Percentiles rank a stretch among this genome's conserved stretches.
Conservation (phyloP, 2,888 invertebrate species). For the Anoplius nigerrimus region DNA sequence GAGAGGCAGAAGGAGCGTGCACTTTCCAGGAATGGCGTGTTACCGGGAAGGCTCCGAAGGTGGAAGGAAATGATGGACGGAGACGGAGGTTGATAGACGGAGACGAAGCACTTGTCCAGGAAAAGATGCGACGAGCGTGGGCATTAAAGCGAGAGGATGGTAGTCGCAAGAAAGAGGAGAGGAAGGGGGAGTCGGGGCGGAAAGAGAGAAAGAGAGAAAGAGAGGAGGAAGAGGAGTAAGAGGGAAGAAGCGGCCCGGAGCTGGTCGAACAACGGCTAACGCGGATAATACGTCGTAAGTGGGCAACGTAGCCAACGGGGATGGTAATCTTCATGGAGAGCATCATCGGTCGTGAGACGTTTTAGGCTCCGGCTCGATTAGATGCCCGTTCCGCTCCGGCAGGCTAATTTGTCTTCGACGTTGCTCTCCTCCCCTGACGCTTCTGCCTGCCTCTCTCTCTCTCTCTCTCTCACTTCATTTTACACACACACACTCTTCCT, state of each 20-base stretch:
- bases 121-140: neutral
- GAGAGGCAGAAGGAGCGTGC: too few relatives aligned
- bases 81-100: slow-evolving; percentile 2
- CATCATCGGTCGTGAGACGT: slow-evolving; percentile 30
- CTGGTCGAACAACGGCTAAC: slow-evolving; percentile 25
- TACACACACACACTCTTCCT: slow-evolving; percentile 31
- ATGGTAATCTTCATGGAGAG: slow-evolving; percentile 47
- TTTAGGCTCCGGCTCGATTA: slow-evolving; percentile 47
- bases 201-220: neutral
- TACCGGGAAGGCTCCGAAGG: neutral
- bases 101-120: neutral
- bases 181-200: too few relatives aligned
- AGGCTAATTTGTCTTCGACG: slow-evolving; percentile 48
- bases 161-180: neutral
- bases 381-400: slow-evolving; percentile 59
- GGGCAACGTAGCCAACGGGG: slow-evolving; percentile 31
- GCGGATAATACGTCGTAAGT: slow-evolving; percentile 38
- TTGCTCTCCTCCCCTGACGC: slow-evolving; percentile 1
- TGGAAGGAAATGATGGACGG: slow-evolving; percentile 16
- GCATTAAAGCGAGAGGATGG: neutral
- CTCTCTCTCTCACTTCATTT: neutral
- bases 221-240: slow-evolving; percentile 6
- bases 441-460: neutral
- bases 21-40: neutral
- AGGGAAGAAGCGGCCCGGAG: slow-evolving; percentile 17